Conservation (phyloP, 64 coral and sea anemone genomes). For the Actinia tenebrosa region DNA sequence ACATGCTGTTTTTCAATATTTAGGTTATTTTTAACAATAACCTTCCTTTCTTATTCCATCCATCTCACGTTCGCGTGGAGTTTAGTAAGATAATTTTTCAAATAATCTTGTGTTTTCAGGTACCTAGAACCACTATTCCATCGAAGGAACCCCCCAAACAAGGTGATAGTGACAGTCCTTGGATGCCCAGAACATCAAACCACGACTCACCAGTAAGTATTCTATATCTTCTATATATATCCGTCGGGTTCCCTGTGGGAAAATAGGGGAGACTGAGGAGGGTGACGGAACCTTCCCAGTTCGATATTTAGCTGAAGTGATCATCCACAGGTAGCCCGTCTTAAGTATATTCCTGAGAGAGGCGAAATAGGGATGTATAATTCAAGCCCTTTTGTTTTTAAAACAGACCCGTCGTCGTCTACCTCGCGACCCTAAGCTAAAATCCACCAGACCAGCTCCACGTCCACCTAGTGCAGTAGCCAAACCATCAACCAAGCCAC, state of each 20-base stretch:
- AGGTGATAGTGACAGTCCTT: background rate
- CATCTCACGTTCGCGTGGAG: too few relatives aligned
- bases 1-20: too few relatives aligned
- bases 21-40: background rate
- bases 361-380: background rate
- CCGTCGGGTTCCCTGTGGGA: background rate
- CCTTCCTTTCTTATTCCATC: too few relatives aligned
- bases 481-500: background rate
- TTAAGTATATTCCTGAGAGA: background rate
- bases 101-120: background rate
- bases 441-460: background rate
- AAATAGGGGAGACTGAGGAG: background rate
- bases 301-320: background rate
- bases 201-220: background rate
- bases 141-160: background rate
- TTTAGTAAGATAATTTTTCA: background rate
- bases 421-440: background rate
- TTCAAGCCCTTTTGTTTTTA: background rate
- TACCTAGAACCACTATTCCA: background rate
- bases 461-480: background rate
- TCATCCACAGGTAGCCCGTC: background rate
- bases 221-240: background rate
- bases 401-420: constrained; percentile 24
- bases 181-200: background rate
- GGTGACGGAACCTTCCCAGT: background rate